phyloP scores from a whole-genome alignment of 2,888 invertebrate species.

The Drosophila tripunctata region DNA sequence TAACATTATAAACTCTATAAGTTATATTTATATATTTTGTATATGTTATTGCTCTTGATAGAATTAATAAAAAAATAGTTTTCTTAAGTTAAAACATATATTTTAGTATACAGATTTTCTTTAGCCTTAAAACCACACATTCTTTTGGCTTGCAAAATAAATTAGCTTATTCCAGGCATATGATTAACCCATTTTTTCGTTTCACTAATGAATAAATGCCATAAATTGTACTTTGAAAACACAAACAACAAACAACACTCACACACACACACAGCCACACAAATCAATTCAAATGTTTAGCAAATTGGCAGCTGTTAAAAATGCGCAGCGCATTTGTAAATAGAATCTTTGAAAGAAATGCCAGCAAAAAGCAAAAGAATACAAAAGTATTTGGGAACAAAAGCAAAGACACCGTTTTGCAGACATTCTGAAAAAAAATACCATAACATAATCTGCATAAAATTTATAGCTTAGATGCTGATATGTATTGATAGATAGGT shows the following conservation, averaged over 20 bases:
- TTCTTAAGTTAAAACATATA: too few species aligned
- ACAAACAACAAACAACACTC: neutral
- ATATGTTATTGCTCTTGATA: too few species aligned
- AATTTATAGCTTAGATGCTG: neutral
- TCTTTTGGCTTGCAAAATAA: slow-evolving; percentile 1
- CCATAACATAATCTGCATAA: slow-evolving; percentile 1
- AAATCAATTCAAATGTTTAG: slow-evolving; percentile 25
- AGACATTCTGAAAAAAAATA: slow-evolving; percentile 5
- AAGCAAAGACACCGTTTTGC: slow-evolving; percentile 22
- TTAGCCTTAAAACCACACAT: slow-evolving; percentile 1
- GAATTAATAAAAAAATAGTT: too few species aligned
- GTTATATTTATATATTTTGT: too few species aligned
- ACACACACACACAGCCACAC: slow-evolving; percentile 1
- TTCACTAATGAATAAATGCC: slow-evolving; percentile 61
- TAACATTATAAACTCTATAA: too few species aligned
- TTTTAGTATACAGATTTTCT: too few species aligned
- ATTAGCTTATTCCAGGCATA: slow-evolving; percentile 57
- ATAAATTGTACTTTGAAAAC: slow-evolving; percentile 57
- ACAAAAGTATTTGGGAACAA: slow-evolving; percentile 32
- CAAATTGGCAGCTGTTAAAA: slow-evolving; percentile 45
- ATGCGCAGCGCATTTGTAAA: slow-evolving; percentile 57
- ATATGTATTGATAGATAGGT: slow-evolving; percentile 18
- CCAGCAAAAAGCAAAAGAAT: slow-evolving; percentile 23
- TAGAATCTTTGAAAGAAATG: slow-evolving; percentile 32
- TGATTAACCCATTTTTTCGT: slow-evolving; percentile 67